phyloP scores from a whole-genome alignment of 30 jellyfish, hydroid and myxozoan species.

The Mastigias papua region DNA sequence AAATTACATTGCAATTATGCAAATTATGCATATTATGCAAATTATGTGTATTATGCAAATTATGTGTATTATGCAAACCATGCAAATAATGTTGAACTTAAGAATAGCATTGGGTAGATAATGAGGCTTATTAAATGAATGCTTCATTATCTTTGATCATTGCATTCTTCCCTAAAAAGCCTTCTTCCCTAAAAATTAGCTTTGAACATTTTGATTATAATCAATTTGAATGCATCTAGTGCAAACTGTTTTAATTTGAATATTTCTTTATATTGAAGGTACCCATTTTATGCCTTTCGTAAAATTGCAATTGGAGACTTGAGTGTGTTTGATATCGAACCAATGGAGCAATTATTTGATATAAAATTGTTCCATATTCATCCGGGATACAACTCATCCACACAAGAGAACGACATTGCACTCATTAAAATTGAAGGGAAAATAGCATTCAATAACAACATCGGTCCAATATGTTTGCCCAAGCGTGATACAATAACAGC shows the following conservation, averaged over 20 bases:
- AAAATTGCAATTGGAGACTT: slow-evolving; percentile 81
- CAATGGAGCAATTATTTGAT: slow-evolving; percentile 52
- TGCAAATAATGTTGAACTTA: too few species aligned
- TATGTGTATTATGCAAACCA: too few species aligned
- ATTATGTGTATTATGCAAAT: too few species aligned
- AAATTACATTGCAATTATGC: too few species aligned
- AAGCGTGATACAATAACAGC: slow-evolving; percentile 16
- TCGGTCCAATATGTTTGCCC: slow-evolving; percentile 83
- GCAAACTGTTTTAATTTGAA: neutral
- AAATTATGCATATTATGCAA: too few species aligned
- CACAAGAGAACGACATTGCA: slow-evolving; percentile 91
- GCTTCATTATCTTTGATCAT: too few species aligned
- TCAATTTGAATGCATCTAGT: too few species aligned
- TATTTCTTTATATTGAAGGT: slow-evolving; percentile 38
- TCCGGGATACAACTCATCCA: slow-evolving; percentile 78
- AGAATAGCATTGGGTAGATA: too few species aligned
- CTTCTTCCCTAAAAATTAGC: too few species aligned
- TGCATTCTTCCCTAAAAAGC: too few species aligned
- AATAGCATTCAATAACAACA: slow-evolving; percentile 58
- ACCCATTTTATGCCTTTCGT: slow-evolving; percentile 75
- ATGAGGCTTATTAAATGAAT: too few species aligned
- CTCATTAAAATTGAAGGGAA: slow-evolving; percentile 63
- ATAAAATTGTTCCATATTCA: slow-evolving; percentile 77
- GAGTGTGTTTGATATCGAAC: slow-evolving; percentile 57
- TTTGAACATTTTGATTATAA: too few species aligned